Conservation (phyloP, 2,888 invertebrate species). For the Drosophila borealis region DNA sequence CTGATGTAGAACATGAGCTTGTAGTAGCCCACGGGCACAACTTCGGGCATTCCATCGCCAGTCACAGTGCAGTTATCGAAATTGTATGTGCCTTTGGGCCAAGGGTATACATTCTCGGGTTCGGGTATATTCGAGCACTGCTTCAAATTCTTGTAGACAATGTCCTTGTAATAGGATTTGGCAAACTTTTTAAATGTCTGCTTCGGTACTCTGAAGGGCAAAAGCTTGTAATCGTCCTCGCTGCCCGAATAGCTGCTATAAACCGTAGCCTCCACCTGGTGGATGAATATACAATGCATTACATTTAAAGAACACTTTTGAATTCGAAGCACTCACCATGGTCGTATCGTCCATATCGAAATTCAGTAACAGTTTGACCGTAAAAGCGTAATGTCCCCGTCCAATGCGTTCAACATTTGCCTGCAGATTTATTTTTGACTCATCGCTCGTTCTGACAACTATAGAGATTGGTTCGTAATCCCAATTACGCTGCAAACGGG, state of each 20-base stretch:
- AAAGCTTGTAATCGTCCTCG: slow-evolving; percentile 51
- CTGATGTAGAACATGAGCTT: slow-evolving; percentile 21
- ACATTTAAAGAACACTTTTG: neutral
- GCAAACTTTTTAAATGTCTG: slow-evolving; percentile 26
- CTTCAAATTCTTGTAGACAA: slow-evolving; percentile 34
- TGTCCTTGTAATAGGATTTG: slow-evolving; percentile 35
- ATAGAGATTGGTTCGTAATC: slow-evolving; percentile 3
- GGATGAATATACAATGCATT: neutral
- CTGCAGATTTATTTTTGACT: neutral
- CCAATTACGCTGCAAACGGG: neutral
- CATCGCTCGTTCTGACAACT: neutral
- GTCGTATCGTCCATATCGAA: neutral
- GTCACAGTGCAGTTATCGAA: slow-evolving; percentile 24
- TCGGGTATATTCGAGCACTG: slow-evolving; percentile 39
- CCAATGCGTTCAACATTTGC: neutral
- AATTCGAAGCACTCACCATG: neutral
- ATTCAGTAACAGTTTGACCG: neutral
- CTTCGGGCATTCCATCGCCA: slow-evolving; percentile 51
- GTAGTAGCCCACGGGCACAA: slow-evolving; percentile 52
- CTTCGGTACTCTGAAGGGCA: slow-evolving; percentile 38
- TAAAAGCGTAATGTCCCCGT: neutral
- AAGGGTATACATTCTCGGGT: slow-evolving; percentile 3
- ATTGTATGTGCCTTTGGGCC: neutral
- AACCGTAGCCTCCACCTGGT: neutral
- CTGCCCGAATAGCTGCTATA: slow-evolving; percentile 49